Evolutionary conservation across 2,113 vertebrate genomes (phyloP).

Genomic region (Xiphophorus couchianus): DNA sequence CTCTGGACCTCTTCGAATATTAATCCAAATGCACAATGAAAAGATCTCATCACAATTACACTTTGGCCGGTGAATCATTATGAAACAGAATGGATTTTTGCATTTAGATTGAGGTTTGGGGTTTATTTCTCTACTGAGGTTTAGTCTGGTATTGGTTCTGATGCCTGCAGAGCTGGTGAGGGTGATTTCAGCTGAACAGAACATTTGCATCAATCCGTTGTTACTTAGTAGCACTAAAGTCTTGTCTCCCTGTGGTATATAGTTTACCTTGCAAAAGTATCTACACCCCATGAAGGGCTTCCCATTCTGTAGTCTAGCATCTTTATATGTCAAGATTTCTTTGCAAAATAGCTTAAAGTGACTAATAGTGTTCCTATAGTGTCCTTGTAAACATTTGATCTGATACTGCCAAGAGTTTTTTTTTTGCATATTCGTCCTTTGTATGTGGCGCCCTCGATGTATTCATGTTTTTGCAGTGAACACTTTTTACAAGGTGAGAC

Average conservation of each 20-base stretch:
- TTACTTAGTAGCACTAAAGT: conserved; percentile 29
- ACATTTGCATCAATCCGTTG: conserved; percentile 7
- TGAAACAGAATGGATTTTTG: conserved; percentile 41
- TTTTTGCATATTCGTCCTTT: no score
- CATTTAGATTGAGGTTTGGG: conserved; percentile 45
- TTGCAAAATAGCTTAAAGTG: no score
- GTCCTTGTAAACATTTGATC: no score
- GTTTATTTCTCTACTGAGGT: conserved; percentile 29
- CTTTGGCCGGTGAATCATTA: conserved; percentile 35
- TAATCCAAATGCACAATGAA: conserved; percentile 56
- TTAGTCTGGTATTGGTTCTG: conserved; percentile 15
- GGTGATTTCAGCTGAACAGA: conserved; percentile 38
- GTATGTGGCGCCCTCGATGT: no score
- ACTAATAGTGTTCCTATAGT: no score
- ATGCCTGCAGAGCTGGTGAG: conserved; percentile 25
- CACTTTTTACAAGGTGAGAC: no score
- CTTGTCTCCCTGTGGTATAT: conserved; percentile 24
- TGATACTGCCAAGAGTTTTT: no score
- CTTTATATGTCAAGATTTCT: no score
- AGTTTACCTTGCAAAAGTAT: no score
- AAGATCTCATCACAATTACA: conserved; percentile 60
- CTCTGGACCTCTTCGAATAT: conserved; percentile 56
- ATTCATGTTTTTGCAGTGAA: no score
- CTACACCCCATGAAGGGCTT: no score
- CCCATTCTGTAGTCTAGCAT: no score